Evolutionary conservation across 1,140 invertebrate species (phyloP), one percentile per base, ranked within the genome.

Genomic region (Solenopsis fugax): DNA sequence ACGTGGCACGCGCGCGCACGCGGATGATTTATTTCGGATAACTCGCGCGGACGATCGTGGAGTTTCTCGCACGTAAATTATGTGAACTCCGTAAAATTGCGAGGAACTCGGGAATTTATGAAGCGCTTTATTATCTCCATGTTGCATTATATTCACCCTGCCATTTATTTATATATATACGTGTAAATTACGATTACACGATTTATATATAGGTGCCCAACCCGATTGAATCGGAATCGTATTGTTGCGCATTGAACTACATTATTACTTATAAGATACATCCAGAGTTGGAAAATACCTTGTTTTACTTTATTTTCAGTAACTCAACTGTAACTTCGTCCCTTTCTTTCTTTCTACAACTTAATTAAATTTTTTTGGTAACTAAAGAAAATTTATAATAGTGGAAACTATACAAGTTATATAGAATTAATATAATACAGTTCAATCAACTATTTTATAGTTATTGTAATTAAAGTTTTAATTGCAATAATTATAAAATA

Each of bases 1-100:
- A 84, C 80, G 54, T 75, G 80, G 41, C 41, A 7, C 80, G 73
- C 80, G 80, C 80, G 76, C 76, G 69, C 80, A 81, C 77, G 77
- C 48, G 64, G 80, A 48, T 84, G 80, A 84, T 84, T 84, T 84
- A 84, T 84, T 60, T 41, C 54, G 54, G 80, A 84, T 84, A 84
- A 82, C 56, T 84, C 69, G 80, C 80, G 54, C 69, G 80, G 69
- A 60, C 69, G 80, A 84, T 84, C 80, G 80, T 54, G 54, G 54
- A 41, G 69, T 84, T 84, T 84, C 48, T 58, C 67, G 80, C 69
- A 75, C 80, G 80, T 84, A 84, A 84, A 84, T 84, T 84, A 84
- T 75, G 41, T 73, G 80, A 84, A 84, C 80, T 48, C 60, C 18
- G 80, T 84, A 84, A 84, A 84, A 84, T 84, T 71, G 80, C 69